phyloP scores from a whole-genome alignment of 2,113 vertebrate genomes.

The Coregonus clupeaformis region DNA sequence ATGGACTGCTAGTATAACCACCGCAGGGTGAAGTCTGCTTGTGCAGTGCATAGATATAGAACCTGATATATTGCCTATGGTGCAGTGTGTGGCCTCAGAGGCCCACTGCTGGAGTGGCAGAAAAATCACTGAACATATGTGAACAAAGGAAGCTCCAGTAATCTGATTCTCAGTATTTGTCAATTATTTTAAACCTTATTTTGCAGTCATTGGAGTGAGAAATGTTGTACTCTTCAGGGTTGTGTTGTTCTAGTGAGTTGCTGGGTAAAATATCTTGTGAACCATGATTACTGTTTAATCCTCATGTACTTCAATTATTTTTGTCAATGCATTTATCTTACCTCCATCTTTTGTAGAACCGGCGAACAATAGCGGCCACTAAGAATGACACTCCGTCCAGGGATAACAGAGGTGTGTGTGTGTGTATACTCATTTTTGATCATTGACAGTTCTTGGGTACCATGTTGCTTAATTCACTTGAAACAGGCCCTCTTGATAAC shows the following conservation, averaged over 20 bases:
- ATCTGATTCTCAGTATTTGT: constrained; percentile 31
- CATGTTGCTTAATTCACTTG: neutral
- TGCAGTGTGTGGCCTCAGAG: neutral
- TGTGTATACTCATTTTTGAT: constrained; percentile 22
- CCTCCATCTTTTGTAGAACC: constrained; percentile 74
- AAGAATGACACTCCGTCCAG: constrained; percentile 87
- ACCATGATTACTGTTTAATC: neutral
- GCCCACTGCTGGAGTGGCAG: neutral
- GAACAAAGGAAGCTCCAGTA: constrained; percentile 24
- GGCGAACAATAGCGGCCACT: constrained; percentile 80
- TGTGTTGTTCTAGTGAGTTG: too few species aligned
- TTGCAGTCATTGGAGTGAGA: neutral
- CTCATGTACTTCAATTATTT: neutral
- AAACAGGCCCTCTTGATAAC: neutral
- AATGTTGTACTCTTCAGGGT: neutral
- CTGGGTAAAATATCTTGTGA: neutral
- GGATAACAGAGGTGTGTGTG: constrained; percentile 89
- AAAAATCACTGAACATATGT: neutral
- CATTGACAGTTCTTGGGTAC: neutral
- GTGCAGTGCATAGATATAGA: neutral
- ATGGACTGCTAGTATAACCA: neutral
- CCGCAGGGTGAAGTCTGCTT: neutral
- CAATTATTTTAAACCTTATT: constrained; percentile 28
- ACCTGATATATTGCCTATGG: neutral
- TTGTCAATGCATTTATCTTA: too few species aligned